phyloP scores from a whole-genome alignment of 2,113 vertebrate genomes.

The Astatotilapia flaviijosephi region DNA sequence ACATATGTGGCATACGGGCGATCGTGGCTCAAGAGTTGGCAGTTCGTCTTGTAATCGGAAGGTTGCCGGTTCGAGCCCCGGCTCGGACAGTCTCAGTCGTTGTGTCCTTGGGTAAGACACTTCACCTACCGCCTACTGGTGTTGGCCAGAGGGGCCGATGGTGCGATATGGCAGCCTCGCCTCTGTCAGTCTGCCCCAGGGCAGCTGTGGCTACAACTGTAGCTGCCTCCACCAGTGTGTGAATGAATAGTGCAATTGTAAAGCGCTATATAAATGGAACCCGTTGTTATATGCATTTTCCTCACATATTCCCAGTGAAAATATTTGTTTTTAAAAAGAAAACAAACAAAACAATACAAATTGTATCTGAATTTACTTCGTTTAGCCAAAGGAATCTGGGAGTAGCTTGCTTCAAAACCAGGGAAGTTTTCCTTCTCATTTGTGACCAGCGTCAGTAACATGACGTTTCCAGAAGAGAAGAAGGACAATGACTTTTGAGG shows the following conservation, averaged over 20 bases:
- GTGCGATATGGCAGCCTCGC: rapidly evolving
- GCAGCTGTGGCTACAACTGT: too few relatives aligned
- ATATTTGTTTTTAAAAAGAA: not conserved
- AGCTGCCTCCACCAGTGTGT: too few relatives aligned
- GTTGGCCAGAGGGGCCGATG: too few relatives aligned
- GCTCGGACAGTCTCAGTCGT: too few relatives aligned
- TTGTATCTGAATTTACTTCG: constrained; percentile 16
- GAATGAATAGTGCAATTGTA: too few relatives aligned
- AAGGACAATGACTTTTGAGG: constrained; percentile 81
- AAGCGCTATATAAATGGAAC: not conserved
- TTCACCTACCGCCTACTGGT: rapidly evolving
- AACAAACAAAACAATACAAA: not conserved
- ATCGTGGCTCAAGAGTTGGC: too few relatives aligned
- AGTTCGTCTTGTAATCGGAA: too few relatives aligned
- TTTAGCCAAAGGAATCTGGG: constrained; percentile 73
- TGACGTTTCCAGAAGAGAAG: constrained; percentile 86
- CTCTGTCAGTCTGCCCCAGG: too few relatives aligned
- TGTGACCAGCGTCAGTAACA: constrained; percentile 82
- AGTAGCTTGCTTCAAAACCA: constrained; percentile 83
- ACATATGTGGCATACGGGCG: not conserved
- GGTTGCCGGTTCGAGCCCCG: rapidly evolving
- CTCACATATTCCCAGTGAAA: not conserved
- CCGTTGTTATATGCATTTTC: not conserved
- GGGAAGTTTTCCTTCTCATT: constrained; percentile 78
- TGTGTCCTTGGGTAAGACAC: too few relatives aligned